Evolutionary conservation across 2,113 vertebrate genomes (phyloP), one percentile per base, ranked within the genome.

Genomic region (Phylloscopus whistleri): DNA sequence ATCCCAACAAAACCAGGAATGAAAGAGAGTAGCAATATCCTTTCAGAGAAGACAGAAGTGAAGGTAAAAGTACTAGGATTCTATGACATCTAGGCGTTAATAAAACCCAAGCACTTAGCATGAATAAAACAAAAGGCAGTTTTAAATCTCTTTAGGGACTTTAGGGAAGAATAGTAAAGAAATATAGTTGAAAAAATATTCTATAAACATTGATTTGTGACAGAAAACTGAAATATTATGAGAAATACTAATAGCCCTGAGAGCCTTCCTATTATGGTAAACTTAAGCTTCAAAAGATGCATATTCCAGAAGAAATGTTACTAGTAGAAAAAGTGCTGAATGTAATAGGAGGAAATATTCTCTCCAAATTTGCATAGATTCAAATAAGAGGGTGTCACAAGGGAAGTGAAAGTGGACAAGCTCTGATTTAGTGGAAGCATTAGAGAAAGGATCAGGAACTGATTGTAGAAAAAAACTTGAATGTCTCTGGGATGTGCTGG

Each of bases 91-190:
- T 76, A 64, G 64, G 10, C 39, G 73, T 80, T 73, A 66, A 68
- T 62, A 77, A 80, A 85, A 18, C 4, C 37, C 53, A 86, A 92
- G 35, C 4, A 73, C 11, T 43, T 46, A 69, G 1, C 30, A 86
- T 93, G 44, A 90, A 88, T 88, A 95, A 95, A 90, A 88, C 53
- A 92, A 53, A 76, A 86, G 41, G 7, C 43, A 80, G 26, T 84
- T 91, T 95, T 35, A 84, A 94, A 91, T 74, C 46, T 89, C 87
- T 84, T 89, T 53, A 77, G 62, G 79, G 75, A 88, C 83, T 83
- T 88, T 48, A 76, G 59, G 76, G 67, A 90, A 93, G n/a, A 14
- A 60, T 13, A 66, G 18, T 69, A 73, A 76, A 59, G 18, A 92
- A 59, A 6, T 31, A n/a, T 9, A 72, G 60, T n/a, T 78, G 35